Conservation (phyloP, 2,797 vertebrate genomes). For the Dryobates pubescens region DNA sequence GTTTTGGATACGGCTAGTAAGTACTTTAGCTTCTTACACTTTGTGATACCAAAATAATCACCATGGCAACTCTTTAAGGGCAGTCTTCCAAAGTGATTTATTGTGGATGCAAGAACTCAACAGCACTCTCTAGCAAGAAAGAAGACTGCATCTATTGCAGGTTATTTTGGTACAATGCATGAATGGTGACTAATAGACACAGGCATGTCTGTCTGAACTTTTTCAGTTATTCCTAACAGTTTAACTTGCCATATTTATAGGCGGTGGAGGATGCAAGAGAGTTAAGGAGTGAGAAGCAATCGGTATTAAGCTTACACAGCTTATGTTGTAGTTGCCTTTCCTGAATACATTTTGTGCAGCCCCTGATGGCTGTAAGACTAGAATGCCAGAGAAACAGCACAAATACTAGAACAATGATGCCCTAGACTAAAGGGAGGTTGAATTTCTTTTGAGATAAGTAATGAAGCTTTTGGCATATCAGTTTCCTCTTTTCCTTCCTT, state of each 20-base stretch:
- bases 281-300: not conserved
- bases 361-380: not conserved
- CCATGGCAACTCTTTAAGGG: constrained; percentile 80
- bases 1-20: constrained; percentile 78
- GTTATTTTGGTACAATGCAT: constrained; percentile 48
- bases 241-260: constrained; percentile 52
- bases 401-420: constrained; percentile 21
- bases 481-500: constrained; percentile 51
- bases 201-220: constrained; percentile 35
- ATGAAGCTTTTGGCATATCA: constrained; percentile 1
- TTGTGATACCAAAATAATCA: constrained; percentile 81
- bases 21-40: constrained; percentile 78
- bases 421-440: constrained; percentile 25
- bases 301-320: constrained; percentile 24
- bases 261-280: not conserved
- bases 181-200: constrained; percentile 60
- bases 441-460: constrained; percentile 55
- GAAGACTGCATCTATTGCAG: not conserved
- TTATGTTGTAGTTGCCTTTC: constrained; percentile 27
- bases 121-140: constrained; percentile 73
- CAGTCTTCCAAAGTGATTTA: constrained; percentile 77
- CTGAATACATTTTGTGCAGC: not conserved
- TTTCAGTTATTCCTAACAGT: constrained; percentile 33
- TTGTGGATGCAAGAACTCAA: constrained; percentile 77
- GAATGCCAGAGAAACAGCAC: constrained; percentile 13